Conservation (phyloP, 2,113 vertebrate genomes). For the Nothoprocta pentlandii region DNA sequence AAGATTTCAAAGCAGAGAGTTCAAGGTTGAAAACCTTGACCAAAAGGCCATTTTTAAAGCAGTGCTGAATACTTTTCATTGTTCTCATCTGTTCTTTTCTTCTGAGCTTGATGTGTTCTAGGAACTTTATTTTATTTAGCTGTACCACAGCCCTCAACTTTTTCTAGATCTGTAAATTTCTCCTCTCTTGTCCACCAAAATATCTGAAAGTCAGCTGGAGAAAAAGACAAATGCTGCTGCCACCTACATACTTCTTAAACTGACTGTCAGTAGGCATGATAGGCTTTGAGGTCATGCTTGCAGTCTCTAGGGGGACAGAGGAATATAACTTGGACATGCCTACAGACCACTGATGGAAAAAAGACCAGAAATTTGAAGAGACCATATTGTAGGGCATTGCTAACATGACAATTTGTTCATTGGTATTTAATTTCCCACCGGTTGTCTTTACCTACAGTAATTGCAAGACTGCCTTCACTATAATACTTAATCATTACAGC, state of each 20-base stretch:
- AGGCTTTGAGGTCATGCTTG: background rate
- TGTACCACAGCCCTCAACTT: background rate
- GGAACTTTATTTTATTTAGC: background rate
- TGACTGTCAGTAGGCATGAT: background rate
- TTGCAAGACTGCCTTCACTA: background rate
- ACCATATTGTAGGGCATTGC: background rate
- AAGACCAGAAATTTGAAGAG: background rate
- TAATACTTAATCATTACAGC: background rate
- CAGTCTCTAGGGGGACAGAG: background rate
- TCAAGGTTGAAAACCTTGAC: background rate
- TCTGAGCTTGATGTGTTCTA: background rate
- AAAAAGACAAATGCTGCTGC: background rate
- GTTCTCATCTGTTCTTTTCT: background rate
- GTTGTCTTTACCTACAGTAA: background rate
- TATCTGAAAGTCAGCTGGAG: background rate
- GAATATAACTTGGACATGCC: background rate
- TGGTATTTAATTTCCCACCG: background rate
- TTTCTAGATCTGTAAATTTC: background rate
- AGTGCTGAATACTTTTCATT: background rate
- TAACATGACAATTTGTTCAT: background rate
- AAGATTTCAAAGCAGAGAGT: background rate
- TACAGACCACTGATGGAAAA: background rate
- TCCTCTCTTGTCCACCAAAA: accelerated
- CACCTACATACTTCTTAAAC: background rate
- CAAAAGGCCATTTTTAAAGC: background rate